phyloP scores from a whole-genome alignment of 2,797 vertebrate species.

The Todus mexicanus region DNA sequence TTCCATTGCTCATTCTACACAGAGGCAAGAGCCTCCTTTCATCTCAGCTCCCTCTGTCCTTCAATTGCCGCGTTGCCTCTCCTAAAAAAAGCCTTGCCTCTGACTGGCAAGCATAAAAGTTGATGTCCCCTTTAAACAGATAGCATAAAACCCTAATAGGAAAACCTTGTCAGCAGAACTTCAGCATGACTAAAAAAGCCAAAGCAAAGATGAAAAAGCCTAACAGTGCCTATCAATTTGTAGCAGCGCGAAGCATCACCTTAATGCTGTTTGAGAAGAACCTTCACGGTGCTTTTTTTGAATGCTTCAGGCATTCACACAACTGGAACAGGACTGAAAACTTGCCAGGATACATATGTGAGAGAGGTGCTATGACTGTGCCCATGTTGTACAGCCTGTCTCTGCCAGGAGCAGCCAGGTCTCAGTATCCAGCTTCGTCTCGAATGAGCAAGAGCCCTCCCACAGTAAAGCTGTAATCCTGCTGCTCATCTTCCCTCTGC shows the following conservation, averaged over 20 bases:
- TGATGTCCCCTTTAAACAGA: conserved; percentile 51
- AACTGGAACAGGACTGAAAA: background rate
- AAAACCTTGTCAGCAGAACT: conserved; percentile 49
- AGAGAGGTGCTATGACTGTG: background rate
- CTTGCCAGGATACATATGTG: background rate
- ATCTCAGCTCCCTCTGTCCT: conserved; percentile 55
- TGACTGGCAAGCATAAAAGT: conserved; percentile 17
- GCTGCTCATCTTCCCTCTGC: background rate
- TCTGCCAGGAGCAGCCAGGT: background rate
- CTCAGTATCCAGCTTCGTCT: background rate
- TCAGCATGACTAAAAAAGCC: conserved; percentile 5
- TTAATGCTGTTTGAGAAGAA: background rate
- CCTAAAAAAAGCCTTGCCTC: background rate
- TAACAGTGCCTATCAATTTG: conserved; percentile 14
- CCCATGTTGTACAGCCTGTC: background rate
- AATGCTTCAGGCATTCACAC: background rate
- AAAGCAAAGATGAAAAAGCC: conserved; percentile 45
- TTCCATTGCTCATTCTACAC: conserved; percentile 2
- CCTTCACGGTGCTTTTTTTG: background rate
- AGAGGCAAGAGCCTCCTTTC: conserved; percentile 33
- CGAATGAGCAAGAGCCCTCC: background rate
- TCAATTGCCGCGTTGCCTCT: background rate
- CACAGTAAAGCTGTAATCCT: background rate
- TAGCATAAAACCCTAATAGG: conserved; percentile 22
- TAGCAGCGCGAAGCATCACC: background rate